A percentile compares a stretch with the other conserved stretches of the same genome.
phyloP scores from a whole-genome alignment of 2,888 invertebrate genomes.

The Cabera pusaria region DNA sequence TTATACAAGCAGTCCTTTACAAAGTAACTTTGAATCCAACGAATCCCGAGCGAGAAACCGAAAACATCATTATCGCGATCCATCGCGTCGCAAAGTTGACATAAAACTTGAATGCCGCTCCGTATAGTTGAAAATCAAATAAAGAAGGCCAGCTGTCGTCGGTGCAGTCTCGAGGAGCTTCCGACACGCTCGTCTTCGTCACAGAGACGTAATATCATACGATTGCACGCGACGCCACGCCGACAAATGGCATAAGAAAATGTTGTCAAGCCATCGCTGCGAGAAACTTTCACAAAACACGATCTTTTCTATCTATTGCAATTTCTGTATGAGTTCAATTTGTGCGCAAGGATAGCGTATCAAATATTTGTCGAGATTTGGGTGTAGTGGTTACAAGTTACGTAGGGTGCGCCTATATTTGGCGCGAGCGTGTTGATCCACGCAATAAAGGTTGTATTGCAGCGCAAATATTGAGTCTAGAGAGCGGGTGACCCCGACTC shows the following conservation, averaged over 20 bases:
- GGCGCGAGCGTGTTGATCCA: conserved; percentile 60
- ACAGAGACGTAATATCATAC: conserved; percentile 55
- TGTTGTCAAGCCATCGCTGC: conserved; percentile 33
- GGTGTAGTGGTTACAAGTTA: conserved; percentile 48
- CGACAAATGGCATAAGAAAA: conserved; percentile 43
- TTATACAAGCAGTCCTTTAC: conserved; percentile 18
- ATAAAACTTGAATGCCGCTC: conserved; percentile 59
- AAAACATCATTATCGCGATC: conserved; percentile 48
- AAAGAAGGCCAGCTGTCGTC: conserved; percentile 68
- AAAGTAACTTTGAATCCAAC: conserved; percentile 29
- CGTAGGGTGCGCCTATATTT: conserved; percentile 48
- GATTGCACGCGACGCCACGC: conserved; percentile 45
- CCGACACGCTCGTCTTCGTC: conserved; percentile 60
- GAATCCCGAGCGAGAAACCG: conserved; percentile 38
- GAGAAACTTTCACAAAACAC: conserved; percentile 23
- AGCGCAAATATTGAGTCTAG: conserved; percentile 71
- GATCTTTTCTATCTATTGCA: conserved; percentile 27
- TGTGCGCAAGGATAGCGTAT: conserved; percentile 33
- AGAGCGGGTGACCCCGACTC: conserved; percentile 65
- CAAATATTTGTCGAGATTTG: conserved; percentile 44
- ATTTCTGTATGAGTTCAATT: conserved; percentile 33
- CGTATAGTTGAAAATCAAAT: conserved; percentile 71
- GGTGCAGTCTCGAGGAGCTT: conserved; percentile 60
- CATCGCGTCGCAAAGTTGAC: conserved; percentile 45
- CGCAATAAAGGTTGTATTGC: conserved; percentile 75